phyloP scores from a whole-genome alignment of 2,888 invertebrate species.

The Leucophora obtusa region DNA sequence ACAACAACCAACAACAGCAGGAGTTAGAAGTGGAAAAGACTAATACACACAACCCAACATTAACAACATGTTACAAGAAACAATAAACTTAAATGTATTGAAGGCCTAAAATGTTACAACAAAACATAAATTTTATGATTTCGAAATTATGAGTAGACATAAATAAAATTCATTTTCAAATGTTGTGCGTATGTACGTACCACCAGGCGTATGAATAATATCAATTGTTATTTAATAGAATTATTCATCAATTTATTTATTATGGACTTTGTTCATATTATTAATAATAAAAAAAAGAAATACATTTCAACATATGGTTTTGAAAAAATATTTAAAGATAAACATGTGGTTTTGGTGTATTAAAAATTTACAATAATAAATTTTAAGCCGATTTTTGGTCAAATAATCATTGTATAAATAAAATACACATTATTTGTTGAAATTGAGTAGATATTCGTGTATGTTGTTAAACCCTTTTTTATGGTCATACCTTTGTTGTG shows the following conservation, averaged over 20 bases:
- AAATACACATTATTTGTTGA: background rate
- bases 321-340: conserved; percentile 38
- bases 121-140: conserved; percentile 8
- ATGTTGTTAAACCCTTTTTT: conserved; percentile 28
- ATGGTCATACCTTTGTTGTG: conserved; percentile 37
- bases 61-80: conserved; percentile 45
- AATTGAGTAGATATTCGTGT: background rate
- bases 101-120: conserved; percentile 32
- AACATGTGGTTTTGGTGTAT: conserved; percentile 44
- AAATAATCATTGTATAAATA: conserved; percentile 56
- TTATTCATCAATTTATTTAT: conserved; percentile 37
- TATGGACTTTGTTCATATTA: background rate
- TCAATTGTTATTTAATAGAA: conserved; percentile 1
- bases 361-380: conserved; percentile 42
- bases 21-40: background rate
- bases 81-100: conserved; percentile 38
- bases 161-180: conserved; percentile 21
- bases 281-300: conserved; percentile 9
- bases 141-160: conserved; percentile 15
- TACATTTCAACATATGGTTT: conserved; percentile 40
- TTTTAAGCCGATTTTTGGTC: conserved; percentile 57
- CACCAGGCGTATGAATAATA: background rate
- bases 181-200: background rate
- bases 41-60: background rate
- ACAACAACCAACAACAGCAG: conserved; percentile 23